Percentiles rank a stretch among this genome's conserved stretches.
Evolutionary conservation across 1,140 invertebrate genomes (phyloP).

Genomic region (Listronotus oregonensis): DNA sequence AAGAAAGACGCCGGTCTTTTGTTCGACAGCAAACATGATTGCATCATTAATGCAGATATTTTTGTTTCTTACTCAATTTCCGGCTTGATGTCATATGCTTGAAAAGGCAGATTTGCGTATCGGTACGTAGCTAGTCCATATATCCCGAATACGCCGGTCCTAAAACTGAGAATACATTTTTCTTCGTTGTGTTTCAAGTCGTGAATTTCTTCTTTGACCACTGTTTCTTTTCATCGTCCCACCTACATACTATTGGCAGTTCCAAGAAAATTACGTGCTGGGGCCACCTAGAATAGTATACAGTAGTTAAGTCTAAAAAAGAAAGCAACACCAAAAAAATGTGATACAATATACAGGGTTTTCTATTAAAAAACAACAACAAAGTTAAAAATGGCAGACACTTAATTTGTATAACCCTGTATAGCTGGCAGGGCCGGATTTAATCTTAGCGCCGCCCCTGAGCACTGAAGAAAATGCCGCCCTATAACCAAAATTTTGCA

Average conservation of each 20-base stretch:
- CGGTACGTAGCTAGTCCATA: conserved; percentile 75
- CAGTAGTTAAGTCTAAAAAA: too few relatives aligned
- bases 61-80: conserved; percentile 59
- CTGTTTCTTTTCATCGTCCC: conserved; percentile 64
- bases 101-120: conserved; percentile 81
- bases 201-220: conserved; percentile 80
- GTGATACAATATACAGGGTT: too few relatives aligned
- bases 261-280: conserved; percentile 82
- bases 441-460: too few relatives aligned
- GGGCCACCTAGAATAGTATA: conserved; percentile 63
- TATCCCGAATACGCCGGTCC: conserved; percentile 74
- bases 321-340: too few relatives aligned
- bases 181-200: conserved; percentile 85
- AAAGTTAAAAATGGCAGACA: too few relatives aligned
- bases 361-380: too few relatives aligned
- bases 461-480: too few relatives aligned
- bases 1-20: too few relatives aligned
- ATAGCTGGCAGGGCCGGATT: too few relatives aligned
- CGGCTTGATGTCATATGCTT: conserved; percentile 82
- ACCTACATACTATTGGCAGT: conserved; percentile 77
- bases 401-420: too few relatives aligned
- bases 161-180: conserved; percentile 74
- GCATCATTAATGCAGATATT: not conserved
- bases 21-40: too few relatives aligned
- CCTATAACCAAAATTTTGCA: too few relatives aligned